Conservation (phyloP, 2,797 vertebrate genomes). For the Sebastes dallii region DNA sequence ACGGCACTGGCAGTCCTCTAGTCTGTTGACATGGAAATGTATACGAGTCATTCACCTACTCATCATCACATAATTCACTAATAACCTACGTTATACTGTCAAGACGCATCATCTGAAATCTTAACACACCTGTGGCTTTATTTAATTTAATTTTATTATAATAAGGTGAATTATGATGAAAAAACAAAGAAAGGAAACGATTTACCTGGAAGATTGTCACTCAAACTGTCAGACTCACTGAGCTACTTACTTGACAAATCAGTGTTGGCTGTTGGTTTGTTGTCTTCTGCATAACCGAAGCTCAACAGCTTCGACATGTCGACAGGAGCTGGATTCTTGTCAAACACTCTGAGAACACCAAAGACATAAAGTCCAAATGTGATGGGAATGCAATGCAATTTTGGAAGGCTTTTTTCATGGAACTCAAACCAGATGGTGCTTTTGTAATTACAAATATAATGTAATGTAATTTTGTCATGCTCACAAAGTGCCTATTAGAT, state of each 20-base stretch:
- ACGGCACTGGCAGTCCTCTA: conserved; percentile 25
- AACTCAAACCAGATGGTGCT: background rate
- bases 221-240: background rate
- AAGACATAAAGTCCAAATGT: background rate
- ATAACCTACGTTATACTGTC: background rate
- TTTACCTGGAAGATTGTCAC: background rate
- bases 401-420: background rate
- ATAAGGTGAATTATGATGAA: conserved; percentile 6
- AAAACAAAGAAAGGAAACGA: conserved; percentile 1
- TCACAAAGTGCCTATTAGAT: background rate
- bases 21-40: conserved; percentile 46
- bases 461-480: background rate
- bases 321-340: conserved; percentile 73
- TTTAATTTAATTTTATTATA: conserved; percentile 30
- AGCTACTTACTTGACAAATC: conserved; percentile 57
- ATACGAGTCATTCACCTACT: conserved; percentile 10
- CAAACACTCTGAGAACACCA: conserved; percentile 55
- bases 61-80: conserved; percentile 14
- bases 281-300: conserved; percentile 76
- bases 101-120: background rate
- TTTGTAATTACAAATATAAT: background rate
- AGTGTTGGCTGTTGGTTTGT: conserved; percentile 28
- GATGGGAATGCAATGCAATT: background rate
- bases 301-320: conserved; percentile 82
- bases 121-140: conserved; percentile 13